A percentile compares a stretch with the other conserved stretches of the same genome.
Conservation (phyloP, 2,888 invertebrate species). For the Sphaerophoria rueppellii region DNA sequence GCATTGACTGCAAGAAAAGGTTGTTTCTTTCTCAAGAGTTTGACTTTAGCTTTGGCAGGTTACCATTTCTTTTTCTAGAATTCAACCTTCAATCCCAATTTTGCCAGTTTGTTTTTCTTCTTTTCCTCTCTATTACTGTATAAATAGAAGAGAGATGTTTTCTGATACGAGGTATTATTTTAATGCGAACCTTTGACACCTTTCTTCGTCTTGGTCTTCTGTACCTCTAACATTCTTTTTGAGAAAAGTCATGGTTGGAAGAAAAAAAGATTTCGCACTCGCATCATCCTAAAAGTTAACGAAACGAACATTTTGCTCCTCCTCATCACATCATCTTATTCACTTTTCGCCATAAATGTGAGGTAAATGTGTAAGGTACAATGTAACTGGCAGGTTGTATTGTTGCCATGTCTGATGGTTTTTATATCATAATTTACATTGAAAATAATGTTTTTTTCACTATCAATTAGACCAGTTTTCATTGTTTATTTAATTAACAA, state of each 20-base stretch:
- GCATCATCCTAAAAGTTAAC: conserved; percentile 41
- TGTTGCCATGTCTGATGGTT: neutral
- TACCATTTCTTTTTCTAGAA: neutral
- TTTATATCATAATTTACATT: neutral
- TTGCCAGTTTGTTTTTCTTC: neutral
- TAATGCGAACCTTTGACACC: conserved; percentile 73
- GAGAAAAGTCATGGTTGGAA: neutral
- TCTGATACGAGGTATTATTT: conserved; percentile 73
- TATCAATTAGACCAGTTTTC: too few species aligned
- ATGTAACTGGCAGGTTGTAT: neutral
- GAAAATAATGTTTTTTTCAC: too few species aligned
- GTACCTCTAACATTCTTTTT: neutral
- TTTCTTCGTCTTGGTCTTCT: conserved; percentile 22
- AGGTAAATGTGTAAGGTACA: conserved; percentile 37
- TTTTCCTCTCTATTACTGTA: neutral
- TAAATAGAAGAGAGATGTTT: conserved; percentile 58
- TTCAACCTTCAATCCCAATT: neutral
- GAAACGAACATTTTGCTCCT: conserved; percentile 55
- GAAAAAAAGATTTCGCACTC: conserved; percentile 33
- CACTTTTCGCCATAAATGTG: conserved; percentile 63
- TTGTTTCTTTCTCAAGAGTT: neutral
- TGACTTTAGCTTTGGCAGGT: conserved; percentile 15
- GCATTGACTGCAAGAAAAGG: conserved; percentile 63
- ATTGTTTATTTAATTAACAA: too few species aligned
- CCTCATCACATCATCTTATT: conserved; percentile 69